phyloP scores from a whole-genome alignment of 2,797 vertebrate genomes.

The Melanotaenia parkinsoni region DNA sequence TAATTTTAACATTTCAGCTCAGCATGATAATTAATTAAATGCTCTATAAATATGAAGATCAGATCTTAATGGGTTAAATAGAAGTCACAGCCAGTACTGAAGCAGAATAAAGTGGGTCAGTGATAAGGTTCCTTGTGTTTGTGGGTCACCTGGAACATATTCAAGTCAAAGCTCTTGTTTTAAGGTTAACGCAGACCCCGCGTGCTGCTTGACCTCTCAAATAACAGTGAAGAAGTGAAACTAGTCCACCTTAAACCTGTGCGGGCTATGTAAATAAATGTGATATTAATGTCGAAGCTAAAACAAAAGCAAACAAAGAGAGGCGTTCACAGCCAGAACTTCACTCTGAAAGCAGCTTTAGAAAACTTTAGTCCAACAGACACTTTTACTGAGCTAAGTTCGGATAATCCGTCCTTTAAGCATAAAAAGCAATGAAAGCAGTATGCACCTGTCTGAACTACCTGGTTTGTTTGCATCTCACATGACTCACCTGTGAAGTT shows the following conservation, averaged over 20 bases:
- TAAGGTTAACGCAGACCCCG: not conserved
- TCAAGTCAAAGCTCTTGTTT: not conserved
- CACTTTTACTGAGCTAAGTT: no score
- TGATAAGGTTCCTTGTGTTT: not conserved
- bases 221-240: not conserved
- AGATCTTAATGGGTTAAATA: no score
- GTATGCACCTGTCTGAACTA: constrained; percentile 49
- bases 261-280: not conserved
- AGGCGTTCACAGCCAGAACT: no score
- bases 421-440: no score
- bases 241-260: not conserved
- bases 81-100: no score
- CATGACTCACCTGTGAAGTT: constrained; percentile 33
- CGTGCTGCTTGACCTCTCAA: not conserved
- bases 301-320: not conserved
- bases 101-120: not conserved
- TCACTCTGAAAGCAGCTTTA: no score
- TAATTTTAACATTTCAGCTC: no score
- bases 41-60: no score
- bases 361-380: no score
- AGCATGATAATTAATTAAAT: no score
- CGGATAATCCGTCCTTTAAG: no score
- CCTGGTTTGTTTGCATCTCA: not conserved
- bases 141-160: not conserved
- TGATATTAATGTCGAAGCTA: not conserved